Conservation (phyloP, 2,797 vertebrate genomes). For the Falco biarmicus region DNA sequence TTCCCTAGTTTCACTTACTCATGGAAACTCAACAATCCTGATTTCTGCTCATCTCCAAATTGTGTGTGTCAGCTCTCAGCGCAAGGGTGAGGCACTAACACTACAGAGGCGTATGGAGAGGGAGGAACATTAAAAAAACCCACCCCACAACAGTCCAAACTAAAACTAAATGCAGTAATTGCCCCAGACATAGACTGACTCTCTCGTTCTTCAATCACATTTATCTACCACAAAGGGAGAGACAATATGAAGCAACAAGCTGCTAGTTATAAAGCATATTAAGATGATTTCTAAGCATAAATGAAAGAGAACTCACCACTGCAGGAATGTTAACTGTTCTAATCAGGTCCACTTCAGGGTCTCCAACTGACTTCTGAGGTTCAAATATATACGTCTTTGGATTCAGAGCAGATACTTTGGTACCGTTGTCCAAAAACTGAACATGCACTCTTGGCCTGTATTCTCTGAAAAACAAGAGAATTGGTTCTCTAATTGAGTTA, state of each 20-base stretch:
- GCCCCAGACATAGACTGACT: neutral
- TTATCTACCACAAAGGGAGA: neutral
- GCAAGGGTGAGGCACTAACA: neutral
- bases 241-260: neutral
- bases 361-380: conserved; percentile 85
- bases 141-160: neutral
- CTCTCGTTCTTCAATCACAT: neutral
- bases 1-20: neutral
- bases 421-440: conserved; percentile 87
- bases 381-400: conserved; percentile 92
- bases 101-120: neutral
- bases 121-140: neutral
- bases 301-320: conserved; percentile 81
- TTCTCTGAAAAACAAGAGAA: conserved; percentile 82
- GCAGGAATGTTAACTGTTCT: conserved; percentile 92
- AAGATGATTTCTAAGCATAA: neutral
- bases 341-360: conserved; percentile 85
- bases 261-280: neutral
- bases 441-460: conserved; percentile 87
- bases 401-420: conserved; percentile 88
- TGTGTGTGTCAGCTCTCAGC: neutral
- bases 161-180: neutral
- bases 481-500: neutral
- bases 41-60: neutral
- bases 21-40: neutral